These are phyloP conservation scores for Formicarius rufipectus DNA, from an alignment of 2,113 vertebrate genomes.

Conservation along the genomic window DNA sequence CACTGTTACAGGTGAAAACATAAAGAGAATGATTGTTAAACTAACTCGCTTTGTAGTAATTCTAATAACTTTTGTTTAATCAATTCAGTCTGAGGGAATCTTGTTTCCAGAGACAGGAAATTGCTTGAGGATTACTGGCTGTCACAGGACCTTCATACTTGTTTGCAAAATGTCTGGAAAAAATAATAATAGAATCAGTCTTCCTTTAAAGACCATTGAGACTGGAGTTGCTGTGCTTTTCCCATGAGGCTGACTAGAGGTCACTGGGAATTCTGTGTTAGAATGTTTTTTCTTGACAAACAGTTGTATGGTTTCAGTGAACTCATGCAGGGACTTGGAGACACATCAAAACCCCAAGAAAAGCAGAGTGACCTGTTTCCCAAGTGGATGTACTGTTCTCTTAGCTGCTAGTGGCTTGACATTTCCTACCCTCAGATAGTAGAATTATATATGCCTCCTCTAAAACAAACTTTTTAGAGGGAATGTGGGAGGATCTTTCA, in stretches of 20 bases:
- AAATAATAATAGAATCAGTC: not conserved
- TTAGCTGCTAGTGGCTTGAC: not conserved
- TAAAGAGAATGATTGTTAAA: not conserved
- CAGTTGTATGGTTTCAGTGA: not conserved
- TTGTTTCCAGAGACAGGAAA: constrained; percentile 19
- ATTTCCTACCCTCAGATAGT: not conserved
- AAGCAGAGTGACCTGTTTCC: not conserved
- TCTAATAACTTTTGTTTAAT: constrained; percentile 18
- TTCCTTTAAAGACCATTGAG: constrained; percentile 27
- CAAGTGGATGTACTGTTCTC: not conserved
- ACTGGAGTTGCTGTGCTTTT: not conserved
- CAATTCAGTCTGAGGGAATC: not conserved
- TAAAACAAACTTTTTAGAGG: not conserved
- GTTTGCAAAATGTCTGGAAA: not conserved
- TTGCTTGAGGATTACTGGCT: constrained; percentile 32
- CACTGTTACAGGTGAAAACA: not conserved
- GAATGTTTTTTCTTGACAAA: not conserved
- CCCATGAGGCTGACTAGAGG: not conserved
- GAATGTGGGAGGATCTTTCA: not conserved
- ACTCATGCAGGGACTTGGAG: not conserved
- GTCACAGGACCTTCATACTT: not conserved
- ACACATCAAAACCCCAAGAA: not conserved
- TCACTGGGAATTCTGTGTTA: not conserved
- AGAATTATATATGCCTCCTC: not conserved
- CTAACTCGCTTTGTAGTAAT: not conserved